Evolutionary conservation across 1,140 invertebrate species (phyloP).

Genomic region (Papilio xuthus): DNA sequence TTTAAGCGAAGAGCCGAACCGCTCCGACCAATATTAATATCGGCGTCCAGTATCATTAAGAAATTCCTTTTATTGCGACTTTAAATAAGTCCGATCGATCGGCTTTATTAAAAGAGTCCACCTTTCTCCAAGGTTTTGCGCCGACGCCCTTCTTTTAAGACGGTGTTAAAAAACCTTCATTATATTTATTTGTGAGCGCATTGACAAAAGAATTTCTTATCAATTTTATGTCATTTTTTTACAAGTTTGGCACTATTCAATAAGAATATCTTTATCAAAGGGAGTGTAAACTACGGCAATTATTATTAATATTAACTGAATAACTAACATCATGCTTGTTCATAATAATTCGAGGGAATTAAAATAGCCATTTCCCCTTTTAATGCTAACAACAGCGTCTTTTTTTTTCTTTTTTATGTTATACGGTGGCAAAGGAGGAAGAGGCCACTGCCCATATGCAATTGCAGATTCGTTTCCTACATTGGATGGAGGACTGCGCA

Average conservation of each 20-base stretch:
- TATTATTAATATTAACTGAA: no score
- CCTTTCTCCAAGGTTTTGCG: constrained; percentile 79
- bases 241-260: neutral
- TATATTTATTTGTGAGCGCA: constrained; percentile 51
- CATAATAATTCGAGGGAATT: no score
- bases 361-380: no score
- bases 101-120: constrained; percentile 74
- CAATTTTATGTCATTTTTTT: constrained; percentile 43
- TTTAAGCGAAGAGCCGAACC: constrained; percentile 67
- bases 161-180: constrained; percentile 57
- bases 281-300: neutral
- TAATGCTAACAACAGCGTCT: no score
- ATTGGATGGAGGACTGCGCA: no score
- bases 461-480: no score
- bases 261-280: neutral
- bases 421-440: no score
- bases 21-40: constrained; percentile 76
- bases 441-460: no score
- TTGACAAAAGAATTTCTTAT: constrained; percentile 67
- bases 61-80: constrained; percentile 80
- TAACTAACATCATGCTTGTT: no score
- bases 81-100: constrained; percentile 79
- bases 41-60: constrained; percentile 76
- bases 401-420: no score
- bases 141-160: constrained; percentile 73